Evolutionary conservation across 2,113 vertebrate genomes (phyloP).

Genomic region (Mastomys natalensis): DNA sequence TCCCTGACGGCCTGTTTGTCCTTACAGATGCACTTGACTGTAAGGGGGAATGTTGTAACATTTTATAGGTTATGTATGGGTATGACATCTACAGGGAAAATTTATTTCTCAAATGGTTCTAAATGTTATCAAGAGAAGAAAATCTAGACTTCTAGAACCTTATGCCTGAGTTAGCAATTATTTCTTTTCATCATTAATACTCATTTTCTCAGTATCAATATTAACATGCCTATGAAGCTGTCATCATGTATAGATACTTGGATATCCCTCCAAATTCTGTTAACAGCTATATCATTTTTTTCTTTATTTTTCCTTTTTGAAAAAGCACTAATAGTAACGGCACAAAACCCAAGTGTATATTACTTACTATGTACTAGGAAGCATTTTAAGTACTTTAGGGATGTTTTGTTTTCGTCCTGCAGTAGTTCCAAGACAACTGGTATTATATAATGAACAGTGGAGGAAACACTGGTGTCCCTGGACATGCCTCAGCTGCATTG

Average conservation of each 20-base stretch:
- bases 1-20: background rate
- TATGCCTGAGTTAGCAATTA: background rate
- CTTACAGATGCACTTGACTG: background rate
- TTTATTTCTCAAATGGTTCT: background rate
- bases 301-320: slow-evolving; percentile 4
- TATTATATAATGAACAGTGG: background rate
- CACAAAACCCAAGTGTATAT: background rate
- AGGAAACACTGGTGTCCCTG: background rate
- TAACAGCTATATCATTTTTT: slow-evolving; percentile 5
- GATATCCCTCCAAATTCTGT: background rate
- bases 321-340: background rate
- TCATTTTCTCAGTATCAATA: slow-evolving; percentile 27
- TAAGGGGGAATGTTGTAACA: background rate
- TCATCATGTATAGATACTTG: background rate
- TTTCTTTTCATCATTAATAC: slow-evolving; percentile 55
- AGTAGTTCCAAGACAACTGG: background rate
- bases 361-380: slow-evolving; percentile 24
- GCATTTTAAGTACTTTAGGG: slow-evolving; percentile 3
- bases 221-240: background rate
- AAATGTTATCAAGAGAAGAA: slow-evolving; percentile 28
- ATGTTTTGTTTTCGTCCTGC: slow-evolving; percentile 13
- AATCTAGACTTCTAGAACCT: slow-evolving; percentile 5
- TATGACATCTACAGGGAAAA: slow-evolving; percentile 13
- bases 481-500: background rate
- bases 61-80: background rate